A percentile compares a stretch with the other conserved stretches of the same genome.
Conservation (phyloP, 2,888 invertebrate species). For the Barypeithes pellucidus region DNA sequence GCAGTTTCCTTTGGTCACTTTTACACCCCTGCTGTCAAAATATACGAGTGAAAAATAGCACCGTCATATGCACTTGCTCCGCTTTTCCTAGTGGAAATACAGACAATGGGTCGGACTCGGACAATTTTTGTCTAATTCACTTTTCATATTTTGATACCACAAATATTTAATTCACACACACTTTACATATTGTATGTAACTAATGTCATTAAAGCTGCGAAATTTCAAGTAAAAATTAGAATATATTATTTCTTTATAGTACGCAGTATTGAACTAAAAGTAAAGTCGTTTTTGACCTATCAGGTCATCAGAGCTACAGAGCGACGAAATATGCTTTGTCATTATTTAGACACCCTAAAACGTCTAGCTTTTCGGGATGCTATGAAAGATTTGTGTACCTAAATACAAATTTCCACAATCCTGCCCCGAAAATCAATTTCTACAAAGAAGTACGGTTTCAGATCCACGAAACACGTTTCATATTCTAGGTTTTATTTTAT, state of each 20-base stretch:
- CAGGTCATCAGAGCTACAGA: too few relatives aligned
- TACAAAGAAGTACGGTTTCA: conserved; percentile 48
- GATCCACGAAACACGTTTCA: conserved; percentile 53
- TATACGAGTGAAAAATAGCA: conserved; percentile 69
- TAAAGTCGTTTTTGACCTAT: too few relatives aligned
- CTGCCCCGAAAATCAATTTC: conserved; percentile 55
- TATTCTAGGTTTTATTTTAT: conserved; percentile 50
- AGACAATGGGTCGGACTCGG: not conserved
- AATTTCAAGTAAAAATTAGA: too few relatives aligned
- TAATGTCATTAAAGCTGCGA: too few relatives aligned
- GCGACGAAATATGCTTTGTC: too few relatives aligned
- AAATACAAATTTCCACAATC: not conserved
- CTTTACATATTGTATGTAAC: too few relatives aligned
- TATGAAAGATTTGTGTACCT: too few relatives aligned
- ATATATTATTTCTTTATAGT: too few relatives aligned
- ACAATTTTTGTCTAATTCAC: not conserved
- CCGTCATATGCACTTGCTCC: conserved; percentile 68
- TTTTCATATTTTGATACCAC: not conserved
- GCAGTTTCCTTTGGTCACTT: conserved; percentile 65
- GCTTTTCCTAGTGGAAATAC: conserved; percentile 24
- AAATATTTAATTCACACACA: too few relatives aligned
- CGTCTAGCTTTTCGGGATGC: too few relatives aligned
- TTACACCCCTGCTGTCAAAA: conserved; percentile 68
- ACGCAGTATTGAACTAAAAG: too few relatives aligned
- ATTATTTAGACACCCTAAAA: too few relatives aligned